phyloP scores from a whole-genome alignment of 2,113 vertebrate genomes.

The Leptosomus discolor region DNA sequence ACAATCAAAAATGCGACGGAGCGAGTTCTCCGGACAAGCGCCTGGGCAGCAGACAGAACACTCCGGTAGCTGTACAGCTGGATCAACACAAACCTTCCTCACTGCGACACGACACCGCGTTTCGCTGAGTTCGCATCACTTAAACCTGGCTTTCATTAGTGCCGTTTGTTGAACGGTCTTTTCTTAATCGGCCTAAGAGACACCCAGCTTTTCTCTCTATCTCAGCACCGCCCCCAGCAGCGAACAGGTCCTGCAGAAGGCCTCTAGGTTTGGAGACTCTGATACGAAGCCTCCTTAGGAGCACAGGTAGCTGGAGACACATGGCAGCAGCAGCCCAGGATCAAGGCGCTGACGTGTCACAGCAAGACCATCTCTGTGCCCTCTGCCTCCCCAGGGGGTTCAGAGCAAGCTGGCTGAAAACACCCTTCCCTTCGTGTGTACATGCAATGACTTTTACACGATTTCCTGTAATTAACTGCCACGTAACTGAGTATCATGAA shows the following conservation, averaged over 20 bases:
- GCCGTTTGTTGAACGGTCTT: not conserved
- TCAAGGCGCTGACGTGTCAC: not conserved
- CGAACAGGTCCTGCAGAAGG: not conserved
- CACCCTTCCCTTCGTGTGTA: not conserved
- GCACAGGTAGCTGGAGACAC: not conserved
- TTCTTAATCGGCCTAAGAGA: not conserved
- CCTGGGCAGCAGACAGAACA: not conserved
- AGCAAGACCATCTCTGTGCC: not conserved
- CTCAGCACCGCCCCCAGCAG: not conserved
- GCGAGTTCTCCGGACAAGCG: not conserved
- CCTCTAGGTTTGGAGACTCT: not conserved
- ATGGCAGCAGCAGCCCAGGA: not conserved
- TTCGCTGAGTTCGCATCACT: not conserved
- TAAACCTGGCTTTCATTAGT: not conserved
- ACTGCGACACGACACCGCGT: not conserved
- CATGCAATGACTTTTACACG: not conserved
- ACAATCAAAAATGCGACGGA: accelerated
- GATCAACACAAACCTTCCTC: not conserved
- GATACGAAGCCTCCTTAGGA: not conserved
- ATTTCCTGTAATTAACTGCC: not conserved
- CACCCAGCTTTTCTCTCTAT: not conserved
- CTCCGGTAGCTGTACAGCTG: not conserved
- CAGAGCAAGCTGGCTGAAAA: not conserved
- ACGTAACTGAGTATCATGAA: not conserved
- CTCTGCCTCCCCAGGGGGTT: not conserved